Evolutionary conservation across 2,797 vertebrate species (phyloP), one percentile per base, ranked within the genome.

Genomic region (Spinus pinus): DNA sequence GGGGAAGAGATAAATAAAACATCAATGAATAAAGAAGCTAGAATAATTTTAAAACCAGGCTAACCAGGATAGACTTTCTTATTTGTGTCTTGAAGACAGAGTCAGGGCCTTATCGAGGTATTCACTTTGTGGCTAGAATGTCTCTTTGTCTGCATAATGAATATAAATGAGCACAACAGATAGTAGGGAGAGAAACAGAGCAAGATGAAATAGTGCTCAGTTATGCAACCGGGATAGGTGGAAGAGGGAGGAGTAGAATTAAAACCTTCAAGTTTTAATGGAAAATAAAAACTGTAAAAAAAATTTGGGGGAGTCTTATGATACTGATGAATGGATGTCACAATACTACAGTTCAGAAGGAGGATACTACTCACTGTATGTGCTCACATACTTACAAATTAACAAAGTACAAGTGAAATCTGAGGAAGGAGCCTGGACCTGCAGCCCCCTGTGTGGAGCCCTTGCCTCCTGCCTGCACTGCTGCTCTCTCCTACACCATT

Each of bases 51-150:
- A 71, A 84, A 94, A 54, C 35, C 22, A 53, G 69, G 47, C 46
- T 96, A 77, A 81, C 72, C 49, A 56, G 57, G 30, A 23, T 42
- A 85, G 31, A 11, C 66, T 93, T 91, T 93, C 73, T 81, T 90
- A 47, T 47, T 86, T 44, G 14, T 58, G 51, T 86, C 39, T 58
- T 66, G 83, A 86, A 88, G 47, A 50, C 20, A 28, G 25, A 37
- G 65, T 67, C 42, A 81, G 44, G 41, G 58, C 62, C 78, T 88
- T 94, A 88, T 37, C 0, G 0, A 74, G 70, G 35, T 84, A 31
- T 14, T 88, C 28, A 13, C 23, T 81, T 75, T 4, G 7, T 81
- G 66, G 50, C 58, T 81, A 75, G 83, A 62, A 47, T 90, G 54
- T 84, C 73, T 71, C 46, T 83, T 46, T 81, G 30, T 88, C 51